Percentiles rank a stretch among this genome's conserved stretches.
Evolutionary conservation across 2,888 invertebrate genomes (phyloP).

Genomic region (Drosophila infuscata): DNA sequence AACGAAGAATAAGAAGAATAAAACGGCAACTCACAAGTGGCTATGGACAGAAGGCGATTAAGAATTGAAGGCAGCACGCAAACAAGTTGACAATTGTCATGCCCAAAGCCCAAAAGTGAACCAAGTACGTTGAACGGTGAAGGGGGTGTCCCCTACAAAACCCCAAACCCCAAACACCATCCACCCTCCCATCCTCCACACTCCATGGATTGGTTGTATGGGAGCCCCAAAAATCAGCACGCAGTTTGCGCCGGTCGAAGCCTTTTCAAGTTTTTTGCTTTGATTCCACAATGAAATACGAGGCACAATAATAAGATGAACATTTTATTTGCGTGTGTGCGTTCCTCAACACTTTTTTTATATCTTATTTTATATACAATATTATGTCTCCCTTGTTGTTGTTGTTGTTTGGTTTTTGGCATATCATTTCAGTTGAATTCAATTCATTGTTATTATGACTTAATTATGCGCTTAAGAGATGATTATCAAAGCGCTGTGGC

Average conservation of each 20-base stretch:
- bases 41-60: slow-evolving; percentile 74
- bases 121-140: slow-evolving; percentile 5
- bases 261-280: slow-evolving; percentile 68
- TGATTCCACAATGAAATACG: slow-evolving; percentile 73
- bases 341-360: slow-evolving; percentile 23
- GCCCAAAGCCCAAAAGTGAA: slow-evolving; percentile 37
- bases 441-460: slow-evolving; percentile 70
- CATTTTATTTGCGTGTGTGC: slow-evolving; percentile 62
- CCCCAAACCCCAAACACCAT: background rate
- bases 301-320: slow-evolving; percentile 75
- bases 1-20: slow-evolving; percentile 28
- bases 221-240: slow-evolving; percentile 49
- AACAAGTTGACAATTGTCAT: slow-evolving; percentile 74
- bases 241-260: slow-evolving; percentile 59
- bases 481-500: slow-evolving; percentile 47
- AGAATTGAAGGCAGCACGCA: slow-evolving; percentile 76
- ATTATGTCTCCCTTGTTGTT: slow-evolving; percentile 12
- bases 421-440: slow-evolving; percentile 63
- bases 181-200: background rate
- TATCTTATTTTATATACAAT: slow-evolving; percentile 12
- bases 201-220: background rate
- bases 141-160: background rate
- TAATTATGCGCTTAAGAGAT: slow-evolving; percentile 77
- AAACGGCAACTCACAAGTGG: slow-evolving; percentile 75
- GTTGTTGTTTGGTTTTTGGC: slow-evolving; percentile 53